phyloP scores from a whole-genome alignment of 2,797 vertebrate genomes.

The Numenius phaeopus region DNA sequence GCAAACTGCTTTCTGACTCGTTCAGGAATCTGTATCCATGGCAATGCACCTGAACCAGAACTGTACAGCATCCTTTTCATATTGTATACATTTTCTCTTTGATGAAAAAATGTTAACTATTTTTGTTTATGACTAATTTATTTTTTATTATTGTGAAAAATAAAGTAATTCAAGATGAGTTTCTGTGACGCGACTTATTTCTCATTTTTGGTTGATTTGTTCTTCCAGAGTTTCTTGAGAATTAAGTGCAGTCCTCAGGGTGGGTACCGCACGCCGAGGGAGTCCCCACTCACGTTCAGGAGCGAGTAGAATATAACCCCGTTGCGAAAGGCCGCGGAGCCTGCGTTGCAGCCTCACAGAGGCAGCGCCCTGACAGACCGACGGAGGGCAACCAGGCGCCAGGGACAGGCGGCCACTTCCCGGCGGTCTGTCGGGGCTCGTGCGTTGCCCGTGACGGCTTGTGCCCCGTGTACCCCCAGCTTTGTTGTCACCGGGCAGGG shows the following conservation, averaged over 20 bases:
- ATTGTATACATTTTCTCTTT: conserved; percentile 74
- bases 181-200: background rate
- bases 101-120: conserved; percentile 78
- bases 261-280: no score
- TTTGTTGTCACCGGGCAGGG: accelerated
- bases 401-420: background rate
- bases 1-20: conserved; percentile 56
- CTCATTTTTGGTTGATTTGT: background rate
- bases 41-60: conserved; percentile 65
- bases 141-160: conserved; percentile 84
- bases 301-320: background rate
- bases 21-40: conserved; percentile 55
- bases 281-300: background rate
- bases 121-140: conserved; percentile 87
- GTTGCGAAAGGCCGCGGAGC: background rate
- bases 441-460: accelerated
- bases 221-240: background rate
- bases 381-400: background rate
- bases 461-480: accelerated
- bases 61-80: conserved; percentile 66
- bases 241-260: background rate
- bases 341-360: background rate
- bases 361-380: accelerated
- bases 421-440: background rate
- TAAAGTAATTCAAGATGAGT: conserved; percentile 73